phyloP scores from a whole-genome alignment of 1,140 invertebrate species.

The Zaprionus camerounensis region DNA sequence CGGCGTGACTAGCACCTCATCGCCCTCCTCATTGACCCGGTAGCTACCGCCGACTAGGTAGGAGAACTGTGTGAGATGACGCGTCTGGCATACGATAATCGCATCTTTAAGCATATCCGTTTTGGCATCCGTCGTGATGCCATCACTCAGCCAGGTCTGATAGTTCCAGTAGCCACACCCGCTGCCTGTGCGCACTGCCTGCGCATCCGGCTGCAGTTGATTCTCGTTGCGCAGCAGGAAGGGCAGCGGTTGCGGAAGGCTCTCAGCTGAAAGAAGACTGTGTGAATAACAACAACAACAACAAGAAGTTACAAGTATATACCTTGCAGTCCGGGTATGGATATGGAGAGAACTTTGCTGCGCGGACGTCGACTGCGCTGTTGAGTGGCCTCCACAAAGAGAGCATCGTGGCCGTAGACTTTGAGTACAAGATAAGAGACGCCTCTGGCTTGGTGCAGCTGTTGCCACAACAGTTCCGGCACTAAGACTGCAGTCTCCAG shows the following conservation, averaged over 20 bases:
- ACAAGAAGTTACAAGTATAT: neutral
- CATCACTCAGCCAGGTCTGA: slow-evolving; percentile 67
- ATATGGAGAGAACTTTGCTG: slow-evolving; percentile 77
- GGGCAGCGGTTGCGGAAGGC: slow-evolving; percentile 47
- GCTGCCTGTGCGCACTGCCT: slow-evolving; percentile 38
- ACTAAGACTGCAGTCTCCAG: slow-evolving; percentile 65
- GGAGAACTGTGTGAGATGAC: slow-evolving; percentile 88
- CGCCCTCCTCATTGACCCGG: slow-evolving; percentile 59
- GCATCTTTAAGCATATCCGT: slow-evolving; percentile 52
- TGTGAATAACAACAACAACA: neutral
- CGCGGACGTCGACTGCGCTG: slow-evolving; percentile 57
- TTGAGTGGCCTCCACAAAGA: slow-evolving; percentile 65
- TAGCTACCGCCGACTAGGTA: slow-evolving; percentile 85
- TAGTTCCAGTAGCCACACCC: slow-evolving; percentile 82
- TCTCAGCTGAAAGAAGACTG: slow-evolving; percentile 22
- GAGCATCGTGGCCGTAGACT: slow-evolving; percentile 69
- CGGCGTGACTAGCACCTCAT: slow-evolving; percentile 72
- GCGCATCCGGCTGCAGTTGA: slow-evolving; percentile 52
- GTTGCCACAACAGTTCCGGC: slow-evolving; percentile 57
- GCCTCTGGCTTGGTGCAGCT: neutral
- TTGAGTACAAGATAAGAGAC: slow-evolving; percentile 59
- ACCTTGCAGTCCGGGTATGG: slow-evolving; percentile 59
- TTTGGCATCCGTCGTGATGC: slow-evolving; percentile 42
- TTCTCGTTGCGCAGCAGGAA: slow-evolving; percentile 72
- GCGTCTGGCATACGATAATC: slow-evolving; percentile 85